phyloP scores from a whole-genome alignment of 2,113 vertebrate species.

The Amia ocellicauda region DNA sequence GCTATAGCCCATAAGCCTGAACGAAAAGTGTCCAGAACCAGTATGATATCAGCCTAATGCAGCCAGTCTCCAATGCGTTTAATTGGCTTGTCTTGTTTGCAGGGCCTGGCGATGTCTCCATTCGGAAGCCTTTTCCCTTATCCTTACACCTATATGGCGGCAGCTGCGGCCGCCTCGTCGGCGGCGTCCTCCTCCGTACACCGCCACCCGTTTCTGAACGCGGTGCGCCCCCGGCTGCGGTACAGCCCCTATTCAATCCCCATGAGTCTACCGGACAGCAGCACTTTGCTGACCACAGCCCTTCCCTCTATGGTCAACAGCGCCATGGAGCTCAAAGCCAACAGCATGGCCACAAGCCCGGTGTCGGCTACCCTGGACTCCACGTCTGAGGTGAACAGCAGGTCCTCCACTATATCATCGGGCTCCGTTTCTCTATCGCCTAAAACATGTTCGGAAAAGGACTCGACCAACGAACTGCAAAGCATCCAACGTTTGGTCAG shows the following conservation, averaged over 20 bases:
- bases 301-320: slow-evolving; percentile 68
- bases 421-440: slow-evolving; percentile 84
- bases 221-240: slow-evolving; percentile 85
- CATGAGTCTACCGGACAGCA: slow-evolving; percentile 79
- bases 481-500: slow-evolving; percentile 96
- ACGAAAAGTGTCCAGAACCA: no score
- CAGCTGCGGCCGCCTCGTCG: slow-evolving; percentile 78
- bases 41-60: no score
- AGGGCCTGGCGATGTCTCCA: slow-evolving; percentile 94
- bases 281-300: slow-evolving; percentile 77
- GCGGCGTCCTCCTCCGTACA: slow-evolving; percentile 79
- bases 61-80: neutral
- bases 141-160: slow-evolving; percentile 96
- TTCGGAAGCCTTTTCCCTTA: slow-evolving; percentile 92
- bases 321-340: slow-evolving; percentile 66
- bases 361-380: slow-evolving; percentile 82
- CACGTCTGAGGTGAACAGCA: slow-evolving; percentile 87
- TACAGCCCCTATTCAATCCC: slow-evolving; percentile 94
- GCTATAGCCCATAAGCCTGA: no score
- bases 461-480: slow-evolving; percentile 86
- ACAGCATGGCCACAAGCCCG: slow-evolving; percentile 72
- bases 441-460: slow-evolving; percentile 83
- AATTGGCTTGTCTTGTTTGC: slow-evolving; percentile 26
- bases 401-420: slow-evolving; percentile 83
- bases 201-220: slow-evolving; percentile 88